Percentiles rank a stretch among this genome's conserved stretches.
phyloP scores from a whole-genome alignment of 2,113 vertebrate genomes.

The Myiagra hebetior region DNA sequence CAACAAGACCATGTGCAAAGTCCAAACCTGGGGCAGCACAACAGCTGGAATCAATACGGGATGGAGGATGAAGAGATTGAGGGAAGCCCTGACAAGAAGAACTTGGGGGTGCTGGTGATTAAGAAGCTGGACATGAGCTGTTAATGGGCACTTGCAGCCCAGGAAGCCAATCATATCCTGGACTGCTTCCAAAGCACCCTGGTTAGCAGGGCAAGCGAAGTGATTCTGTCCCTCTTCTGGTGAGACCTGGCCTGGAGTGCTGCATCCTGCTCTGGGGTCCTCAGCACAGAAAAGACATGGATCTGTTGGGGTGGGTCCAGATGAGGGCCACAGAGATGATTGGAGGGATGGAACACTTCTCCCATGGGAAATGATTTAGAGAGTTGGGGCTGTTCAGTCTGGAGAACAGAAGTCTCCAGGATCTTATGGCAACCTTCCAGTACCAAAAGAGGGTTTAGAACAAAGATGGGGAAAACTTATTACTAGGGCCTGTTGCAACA shows the following conservation, averaged over 20 bases:
- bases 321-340: background rate
- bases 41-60: rapidly evolving
- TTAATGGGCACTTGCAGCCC: background rate
- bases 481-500: rapidly evolving
- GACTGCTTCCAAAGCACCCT: background rate
- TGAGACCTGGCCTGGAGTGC: background rate
- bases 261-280: too few relatives aligned
- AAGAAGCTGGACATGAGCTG: background rate
- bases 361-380: background rate
- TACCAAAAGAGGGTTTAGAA: background rate
- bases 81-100: background rate
- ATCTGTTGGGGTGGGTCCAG: background rate
- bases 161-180: rapidly evolving
- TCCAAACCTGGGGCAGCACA: background rate
- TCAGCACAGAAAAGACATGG: background rate
- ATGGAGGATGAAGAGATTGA: background rate
- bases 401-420: background rate
- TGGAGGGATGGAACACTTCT: background rate
- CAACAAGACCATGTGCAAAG: background rate
- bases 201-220: background rate
- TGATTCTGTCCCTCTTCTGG: background rate
- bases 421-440: rapidly evolving
- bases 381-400: background rate
- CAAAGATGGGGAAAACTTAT: background rate
- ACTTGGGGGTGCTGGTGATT: background rate